Percentiles rank a stretch among this genome's conserved stretches.
These are phyloP conservation scores for Torymus auratus DNA, from an alignment of 2,888 invertebrate genomes.

Conservation along the genomic window DNA sequence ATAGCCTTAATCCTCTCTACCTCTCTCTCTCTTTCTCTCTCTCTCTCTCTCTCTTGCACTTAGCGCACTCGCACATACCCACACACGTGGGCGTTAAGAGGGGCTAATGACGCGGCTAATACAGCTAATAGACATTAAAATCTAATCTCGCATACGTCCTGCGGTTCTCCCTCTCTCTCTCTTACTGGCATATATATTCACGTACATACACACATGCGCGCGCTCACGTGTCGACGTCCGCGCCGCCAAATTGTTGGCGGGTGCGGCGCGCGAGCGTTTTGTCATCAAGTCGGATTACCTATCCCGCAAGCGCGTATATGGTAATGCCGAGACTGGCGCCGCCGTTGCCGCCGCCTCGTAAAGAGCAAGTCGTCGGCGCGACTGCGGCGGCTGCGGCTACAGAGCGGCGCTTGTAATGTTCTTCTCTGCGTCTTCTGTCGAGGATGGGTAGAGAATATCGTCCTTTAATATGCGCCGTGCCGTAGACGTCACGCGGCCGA, in stretches of 20 bases:
- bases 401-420: too few species aligned
- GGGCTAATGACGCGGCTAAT: conserved; percentile 43
- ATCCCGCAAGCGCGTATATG: conserved; percentile 56
- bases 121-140: conserved; percentile 50
- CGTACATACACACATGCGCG: neutral
- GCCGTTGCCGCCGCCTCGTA: conserved; percentile 54
- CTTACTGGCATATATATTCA: neutral
- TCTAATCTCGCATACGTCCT: conserved; percentile 36
- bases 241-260: conserved; percentile 2
- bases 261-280: conserved; percentile 43
- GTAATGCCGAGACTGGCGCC: conserved; percentile 59
- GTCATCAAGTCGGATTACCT: conserved; percentile 60
- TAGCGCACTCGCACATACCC: neutral
- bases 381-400: too few species aligned
- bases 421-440: too few species aligned
- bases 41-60: neutral
- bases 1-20: conserved; percentile 3
- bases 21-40: too few species aligned
- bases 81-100: conserved; percentile 32
- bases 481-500: too few species aligned
- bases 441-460: too few species aligned
- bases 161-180: conserved; percentile 27
- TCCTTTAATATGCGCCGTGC: too few species aligned
- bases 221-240: neutral
- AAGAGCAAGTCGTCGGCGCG: conserved; percentile 29